These are phyloP conservation scores for Drosophila melanogaster DNA, from an alignment of 1,140 invertebrate species.

Conservation along the genomic window DNA sequence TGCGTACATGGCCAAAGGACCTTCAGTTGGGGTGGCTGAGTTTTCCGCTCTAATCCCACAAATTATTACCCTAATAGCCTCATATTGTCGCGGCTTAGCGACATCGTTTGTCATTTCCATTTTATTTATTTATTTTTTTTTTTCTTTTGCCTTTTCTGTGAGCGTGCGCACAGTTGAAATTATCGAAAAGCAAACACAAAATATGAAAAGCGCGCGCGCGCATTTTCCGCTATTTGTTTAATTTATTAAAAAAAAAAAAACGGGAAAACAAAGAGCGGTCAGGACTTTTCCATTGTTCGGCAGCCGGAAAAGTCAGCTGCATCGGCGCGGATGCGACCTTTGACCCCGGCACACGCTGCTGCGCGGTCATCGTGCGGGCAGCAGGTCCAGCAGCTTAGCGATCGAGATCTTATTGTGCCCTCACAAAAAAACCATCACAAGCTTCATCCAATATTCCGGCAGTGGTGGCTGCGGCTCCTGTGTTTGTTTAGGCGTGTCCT, in stretches of 20 bases:
- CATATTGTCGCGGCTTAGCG: conserved; percentile 77
- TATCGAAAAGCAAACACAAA: conserved; percentile 71
- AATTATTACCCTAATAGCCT: conserved; percentile 78
- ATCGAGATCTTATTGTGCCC: neutral
- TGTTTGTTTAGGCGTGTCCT: conserved; percentile 13
- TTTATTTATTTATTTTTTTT: neutral
- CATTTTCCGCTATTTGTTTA: conserved; percentile 57
- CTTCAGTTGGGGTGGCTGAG: conserved; percentile 14
- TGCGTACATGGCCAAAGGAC: neutral
- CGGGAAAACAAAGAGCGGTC: conserved; percentile 12
- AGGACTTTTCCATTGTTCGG: conserved; percentile 36
- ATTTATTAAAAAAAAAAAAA: conserved; percentile 67
- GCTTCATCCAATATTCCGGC: no score
- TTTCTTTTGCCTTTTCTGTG: conserved; percentile 16
- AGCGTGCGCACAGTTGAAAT: conserved; percentile 51
- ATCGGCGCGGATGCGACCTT: conserved; percentile 34
- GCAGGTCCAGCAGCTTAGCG: conserved; percentile 53
- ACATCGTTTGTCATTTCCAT: conserved; percentile 55
- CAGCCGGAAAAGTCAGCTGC: conserved; percentile 58
- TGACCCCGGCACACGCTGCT: conserved; percentile 43
- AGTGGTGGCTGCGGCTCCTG: conserved; percentile 19
- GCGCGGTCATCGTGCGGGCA: conserved; percentile 63
- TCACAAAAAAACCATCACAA: no score
- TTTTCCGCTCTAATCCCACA: conserved; percentile 61
- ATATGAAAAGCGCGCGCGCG: conserved; percentile 58